Conservation (phyloP, 2,888 invertebrate genomes). For the Cybosia mesomella region DNA sequence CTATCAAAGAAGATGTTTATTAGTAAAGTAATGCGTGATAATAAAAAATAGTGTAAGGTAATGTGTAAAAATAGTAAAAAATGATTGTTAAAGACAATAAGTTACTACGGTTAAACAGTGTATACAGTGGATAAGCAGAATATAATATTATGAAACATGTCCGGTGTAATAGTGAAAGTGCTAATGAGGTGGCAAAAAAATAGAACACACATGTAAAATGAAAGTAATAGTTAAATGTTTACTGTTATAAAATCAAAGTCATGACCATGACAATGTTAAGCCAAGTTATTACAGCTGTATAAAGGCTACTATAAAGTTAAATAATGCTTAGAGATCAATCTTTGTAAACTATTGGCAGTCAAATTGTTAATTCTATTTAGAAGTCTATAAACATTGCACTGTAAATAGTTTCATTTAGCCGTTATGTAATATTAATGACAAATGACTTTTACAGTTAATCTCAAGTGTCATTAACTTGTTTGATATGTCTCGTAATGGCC, state of each 20-base stretch:
- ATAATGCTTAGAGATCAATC: neutral
- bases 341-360: neutral
- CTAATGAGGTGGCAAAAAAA: neutral
- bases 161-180: conserved; percentile 14
- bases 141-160: conserved; percentile 11
- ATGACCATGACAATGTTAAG: conserved; percentile 12
- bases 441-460: conserved; percentile 11
- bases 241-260: conserved; percentile 16
- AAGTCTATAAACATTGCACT: neutral
- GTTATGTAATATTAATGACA: conserved; percentile 6
- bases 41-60: neutral
- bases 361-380: neutral
- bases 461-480: conserved; percentile 2
- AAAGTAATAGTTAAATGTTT: conserved; percentile 8
- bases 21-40: neutral
- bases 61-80: neutral
- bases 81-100: neutral
- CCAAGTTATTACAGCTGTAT: neutral
- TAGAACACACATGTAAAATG: conserved; percentile 12
- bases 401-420: neutral
- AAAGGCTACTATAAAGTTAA: conserved; percentile 4
- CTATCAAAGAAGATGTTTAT: conserved; percentile 21
- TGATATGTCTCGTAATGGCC: conserved; percentile 29
- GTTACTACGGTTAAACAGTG: neutral
- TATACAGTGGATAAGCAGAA: conserved; percentile 8